These are phyloP conservation scores for Dendropsophus ebraccatus DNA, from an alignment of 2,113 vertebrate species.

Conservation along the genomic window DNA sequence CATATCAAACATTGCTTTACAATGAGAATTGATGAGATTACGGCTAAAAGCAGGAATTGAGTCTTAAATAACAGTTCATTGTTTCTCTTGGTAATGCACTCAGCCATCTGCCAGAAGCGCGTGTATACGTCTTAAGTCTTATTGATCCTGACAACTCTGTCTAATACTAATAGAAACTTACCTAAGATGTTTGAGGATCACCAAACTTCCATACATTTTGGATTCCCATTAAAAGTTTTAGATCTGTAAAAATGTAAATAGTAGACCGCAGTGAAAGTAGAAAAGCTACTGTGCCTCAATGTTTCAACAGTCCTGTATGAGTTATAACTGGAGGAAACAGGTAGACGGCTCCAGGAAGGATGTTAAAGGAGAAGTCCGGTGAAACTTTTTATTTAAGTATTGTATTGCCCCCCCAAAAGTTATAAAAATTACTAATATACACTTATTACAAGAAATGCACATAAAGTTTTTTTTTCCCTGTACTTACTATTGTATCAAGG, in stretches of 20 bases:
- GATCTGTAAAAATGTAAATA: not conserved
- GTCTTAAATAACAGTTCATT: conserved; percentile 40
- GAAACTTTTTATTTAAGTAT: too few species aligned
- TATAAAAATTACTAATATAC: too few species aligned
- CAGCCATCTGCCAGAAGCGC: conserved; percentile 22
- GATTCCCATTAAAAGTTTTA: not conserved
- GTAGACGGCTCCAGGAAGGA: too few species aligned
- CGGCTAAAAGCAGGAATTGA: conserved; percentile 6
- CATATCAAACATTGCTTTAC: conserved; percentile 16
- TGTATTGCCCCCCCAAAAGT: too few species aligned
- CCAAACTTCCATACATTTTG: not conserved
- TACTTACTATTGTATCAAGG: too few species aligned
- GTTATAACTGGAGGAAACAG: too few species aligned
- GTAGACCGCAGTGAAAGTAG: not conserved
- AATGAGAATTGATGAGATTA: conserved; percentile 31
- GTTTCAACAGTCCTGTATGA: not conserved
- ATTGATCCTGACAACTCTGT: conserved; percentile 15
- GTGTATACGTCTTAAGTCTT: conserved; percentile 4
- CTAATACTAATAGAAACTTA: conserved; percentile 1
- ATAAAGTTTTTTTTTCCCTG: too few species aligned
- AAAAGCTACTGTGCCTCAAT: not conserved
- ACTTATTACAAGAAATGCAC: too few species aligned
- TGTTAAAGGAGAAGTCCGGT: too few species aligned
- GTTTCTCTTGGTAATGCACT: conserved; percentile 16
- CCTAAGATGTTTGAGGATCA: not conserved